Evolutionary conservation across 2,797 vertebrate genomes (phyloP), one percentile per base, ranked within the genome.

Genomic region (Saxicola maurus): DNA sequence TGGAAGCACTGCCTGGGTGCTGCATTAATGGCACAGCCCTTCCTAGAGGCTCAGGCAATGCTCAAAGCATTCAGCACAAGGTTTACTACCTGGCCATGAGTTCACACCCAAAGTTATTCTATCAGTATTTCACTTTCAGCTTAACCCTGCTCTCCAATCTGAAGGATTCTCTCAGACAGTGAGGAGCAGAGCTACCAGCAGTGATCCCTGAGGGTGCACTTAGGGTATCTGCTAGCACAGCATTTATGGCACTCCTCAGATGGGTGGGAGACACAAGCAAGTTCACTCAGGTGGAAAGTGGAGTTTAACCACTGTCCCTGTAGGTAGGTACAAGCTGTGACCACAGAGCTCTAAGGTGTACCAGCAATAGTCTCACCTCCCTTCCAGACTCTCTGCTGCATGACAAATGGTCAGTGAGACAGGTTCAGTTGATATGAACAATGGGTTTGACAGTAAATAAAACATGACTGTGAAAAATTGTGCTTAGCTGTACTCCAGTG

Each of bases 81-180:
- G 13, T 82, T 73, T 89, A 33, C 52, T 73, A 23, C 17, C 30
- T 24, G 18, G 33, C 9, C 27, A 17, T 49, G 38, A 55, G 42
- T 56, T 71, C 68, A 49, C 37, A 69, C 52, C 16, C 31, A 6
- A 51, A 61, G 11, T 60, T 77, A 28, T 25, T 82, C 35, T 42
- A 12, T 25, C 0, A 0, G 14, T 17, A 60, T 46, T n/a, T 33
- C 31, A 12, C 13, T 56, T 73, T 65, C 52, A 60, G 33, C 33
- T 51, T 57, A 48, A 55, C 25, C 23, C 69, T 59, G 35, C 25
- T 67, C 16, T 84, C 30, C 43, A 43, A 4, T 80, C 56, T 0
- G 0, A 72, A 81, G 52, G 9, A 71, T 15, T 60, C 31, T 38
- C 67, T 42, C 30, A 60, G 45, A 40, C 49, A 57, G 17, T 0